Evolutionary conservation across 2,888 invertebrate genomes (phyloP).

Genomic region (Panorpa germanica): DNA sequence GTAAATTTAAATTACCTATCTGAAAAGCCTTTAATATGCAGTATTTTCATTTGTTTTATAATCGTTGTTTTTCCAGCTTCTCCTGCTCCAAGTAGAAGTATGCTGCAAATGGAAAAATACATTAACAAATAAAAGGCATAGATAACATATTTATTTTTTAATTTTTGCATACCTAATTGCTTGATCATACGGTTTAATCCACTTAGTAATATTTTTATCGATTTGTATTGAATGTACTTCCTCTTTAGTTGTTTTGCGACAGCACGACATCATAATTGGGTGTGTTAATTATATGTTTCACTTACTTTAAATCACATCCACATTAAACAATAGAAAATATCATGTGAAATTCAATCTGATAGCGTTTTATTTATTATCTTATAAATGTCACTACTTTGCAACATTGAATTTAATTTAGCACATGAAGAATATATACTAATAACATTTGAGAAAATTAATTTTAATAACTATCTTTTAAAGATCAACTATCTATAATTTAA

Average conservation of each 20-base stretch:
- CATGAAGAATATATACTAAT: too few relatives aligned
- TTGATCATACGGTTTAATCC: constrained; percentile 28
- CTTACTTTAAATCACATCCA: too few relatives aligned
- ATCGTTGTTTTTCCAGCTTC: constrained; percentile 76
- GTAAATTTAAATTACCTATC: constrained; percentile 33
- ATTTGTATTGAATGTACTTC: constrained; percentile 27
- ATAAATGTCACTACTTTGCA: too few relatives aligned
- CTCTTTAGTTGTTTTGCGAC: constrained; percentile 21
- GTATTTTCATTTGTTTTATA: constrained; percentile 72
- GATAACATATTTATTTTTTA: not conserved
- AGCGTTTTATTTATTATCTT: too few relatives aligned
- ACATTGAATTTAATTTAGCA: too few relatives aligned
- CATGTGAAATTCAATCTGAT: too few relatives aligned
- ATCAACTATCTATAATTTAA: too few relatives aligned
- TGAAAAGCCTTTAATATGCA: constrained; percentile 62
- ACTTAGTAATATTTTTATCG: constrained; percentile 31
- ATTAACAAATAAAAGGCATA: not conserved
- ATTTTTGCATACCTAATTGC: constrained; percentile 25
- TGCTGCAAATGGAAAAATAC: constrained; percentile 32
- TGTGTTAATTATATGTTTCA: too few relatives aligned
- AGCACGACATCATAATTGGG: constrained; percentile 19
- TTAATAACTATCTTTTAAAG: too few relatives aligned
- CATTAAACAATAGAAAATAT: too few relatives aligned
- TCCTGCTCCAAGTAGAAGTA: constrained; percentile 48
- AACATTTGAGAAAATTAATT: too few relatives aligned